Conservation (phyloP, 2,113 vertebrate genomes). For the Oncorhynchus nerka region DNA sequence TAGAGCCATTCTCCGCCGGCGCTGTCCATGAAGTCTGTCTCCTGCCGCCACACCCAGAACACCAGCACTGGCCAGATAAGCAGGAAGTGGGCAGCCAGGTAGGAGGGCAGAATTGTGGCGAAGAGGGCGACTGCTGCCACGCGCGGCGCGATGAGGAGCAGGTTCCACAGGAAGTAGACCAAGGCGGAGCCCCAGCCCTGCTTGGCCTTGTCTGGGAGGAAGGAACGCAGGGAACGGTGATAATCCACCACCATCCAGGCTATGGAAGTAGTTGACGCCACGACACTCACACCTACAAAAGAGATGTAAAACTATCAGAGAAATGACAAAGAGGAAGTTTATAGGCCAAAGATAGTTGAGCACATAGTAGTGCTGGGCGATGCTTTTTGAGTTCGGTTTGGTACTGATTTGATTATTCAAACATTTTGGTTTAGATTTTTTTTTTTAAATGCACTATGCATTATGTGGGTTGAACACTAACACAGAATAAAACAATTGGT, state of each 20-base stretch:
- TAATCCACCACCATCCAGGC: constrained; percentile 93
- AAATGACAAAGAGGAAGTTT: no score
- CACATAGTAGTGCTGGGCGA: no score
- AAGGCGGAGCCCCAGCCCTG: constrained; percentile 73
- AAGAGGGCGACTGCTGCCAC: constrained; percentile 81
- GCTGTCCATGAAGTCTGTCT: constrained; percentile 85
- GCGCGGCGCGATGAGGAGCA: constrained; percentile 85
- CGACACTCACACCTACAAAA: constrained; percentile 78
- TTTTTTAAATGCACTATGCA: no score
- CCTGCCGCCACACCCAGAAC: constrained; percentile 83
- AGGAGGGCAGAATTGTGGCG: constrained; percentile 73
- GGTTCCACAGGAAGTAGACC: constrained; percentile 92
- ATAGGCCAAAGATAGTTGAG: no score
- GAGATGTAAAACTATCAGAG: constrained; percentile 7
- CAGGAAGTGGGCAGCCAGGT: constrained; percentile 75
- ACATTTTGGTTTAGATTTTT: no score
- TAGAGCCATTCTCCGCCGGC: constrained; percentile 81
- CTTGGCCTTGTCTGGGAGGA: constrained; percentile 79
- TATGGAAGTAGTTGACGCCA: constrained; percentile 79
- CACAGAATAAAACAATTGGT: no score
- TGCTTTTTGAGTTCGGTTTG: no score
- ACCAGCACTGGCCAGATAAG: constrained; percentile 78
- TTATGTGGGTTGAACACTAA: no score
- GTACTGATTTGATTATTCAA: no score
- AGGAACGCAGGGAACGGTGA: constrained; percentile 87